Evolutionary conservation across 2,888 invertebrate species (phyloP).

Genomic region (Hartigia nigra): DNA sequence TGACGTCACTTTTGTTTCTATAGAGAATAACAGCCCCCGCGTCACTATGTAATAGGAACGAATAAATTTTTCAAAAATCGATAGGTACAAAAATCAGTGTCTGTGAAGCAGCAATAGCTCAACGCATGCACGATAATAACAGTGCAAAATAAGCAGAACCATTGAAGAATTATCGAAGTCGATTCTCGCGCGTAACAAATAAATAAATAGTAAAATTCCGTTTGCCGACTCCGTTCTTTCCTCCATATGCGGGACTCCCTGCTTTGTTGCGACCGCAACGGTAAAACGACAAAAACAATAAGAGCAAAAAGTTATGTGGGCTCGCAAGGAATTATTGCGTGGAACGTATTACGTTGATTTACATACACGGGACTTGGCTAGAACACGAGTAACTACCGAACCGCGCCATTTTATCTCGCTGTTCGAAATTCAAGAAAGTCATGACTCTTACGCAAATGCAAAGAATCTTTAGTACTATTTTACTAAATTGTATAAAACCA

Average conservation of each 20-base stretch:
- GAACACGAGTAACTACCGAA: background rate
- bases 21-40: background rate
- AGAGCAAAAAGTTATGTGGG: background rate
- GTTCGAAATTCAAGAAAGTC: background rate
- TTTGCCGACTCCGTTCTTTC: background rate
- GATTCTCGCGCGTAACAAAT: background rate
- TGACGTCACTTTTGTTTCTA: background rate
- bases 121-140: background rate
- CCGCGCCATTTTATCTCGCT: background rate
- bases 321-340: background rate
- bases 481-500: background rate
- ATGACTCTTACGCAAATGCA: background rate
- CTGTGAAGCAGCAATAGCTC: background rate
- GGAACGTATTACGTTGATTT: background rate
- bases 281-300: background rate
- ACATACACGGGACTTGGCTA: background rate
- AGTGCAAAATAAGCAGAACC: background rate
- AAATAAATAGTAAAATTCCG: background rate
- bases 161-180: background rate
- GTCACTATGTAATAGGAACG: background rate
- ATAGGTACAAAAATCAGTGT: background rate
- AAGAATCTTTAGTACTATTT: background rate
- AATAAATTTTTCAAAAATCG: background rate
- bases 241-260: background rate
- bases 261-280: background rate